These are phyloP conservation scores for Aphyosemion australe DNA, from an alignment of 2,113 vertebrate species.

Conservation along the genomic window DNA sequence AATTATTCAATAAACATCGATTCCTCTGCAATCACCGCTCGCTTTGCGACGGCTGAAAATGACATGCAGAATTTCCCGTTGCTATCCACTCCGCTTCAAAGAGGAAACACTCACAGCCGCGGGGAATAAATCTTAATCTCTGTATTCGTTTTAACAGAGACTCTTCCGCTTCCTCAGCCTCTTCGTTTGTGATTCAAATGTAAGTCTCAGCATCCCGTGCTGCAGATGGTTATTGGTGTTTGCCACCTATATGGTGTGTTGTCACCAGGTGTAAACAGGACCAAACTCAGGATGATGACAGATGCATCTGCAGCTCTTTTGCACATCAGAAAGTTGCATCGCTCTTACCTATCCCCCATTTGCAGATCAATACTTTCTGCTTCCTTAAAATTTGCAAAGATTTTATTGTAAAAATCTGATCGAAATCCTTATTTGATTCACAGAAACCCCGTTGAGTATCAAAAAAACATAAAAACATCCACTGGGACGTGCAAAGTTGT, in stretches of 20 bases:
- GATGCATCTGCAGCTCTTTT: background rate
- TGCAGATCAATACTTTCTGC: too few species aligned
- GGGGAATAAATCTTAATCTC: slow-evolving; percentile 53
- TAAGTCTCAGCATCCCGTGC: slow-evolving; percentile 42
- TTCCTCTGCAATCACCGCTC: slow-evolving; percentile 39
- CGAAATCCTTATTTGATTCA: too few species aligned
- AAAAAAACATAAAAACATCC: too few species aligned
- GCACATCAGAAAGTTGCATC: too few species aligned
- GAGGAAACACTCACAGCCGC: slow-evolving; percentile 37
- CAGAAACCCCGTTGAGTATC: too few species aligned
- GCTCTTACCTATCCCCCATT: too few species aligned
- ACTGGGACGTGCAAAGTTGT: too few species aligned
- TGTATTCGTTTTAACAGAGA: slow-evolving; percentile 53
- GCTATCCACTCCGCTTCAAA: slow-evolving; percentile 54
- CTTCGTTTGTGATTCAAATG: slow-evolving; percentile 33
- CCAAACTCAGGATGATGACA: background rate
- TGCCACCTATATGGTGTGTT: slow-evolving; percentile 10
- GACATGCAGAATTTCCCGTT: slow-evolving; percentile 59
- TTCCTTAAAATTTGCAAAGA: too few species aligned
- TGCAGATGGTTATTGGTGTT: slow-evolving; percentile 13
- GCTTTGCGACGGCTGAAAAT: slow-evolving; percentile 44
- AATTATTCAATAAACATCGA: slow-evolving; percentile 70
- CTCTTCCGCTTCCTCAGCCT: slow-evolving; percentile 4
- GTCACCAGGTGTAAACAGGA: slow-evolving; percentile 10
- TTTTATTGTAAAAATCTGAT: too few species aligned